These are phyloP conservation scores for Allygus modestus DNA, from an alignment of 2,888 invertebrate genomes.

Conservation along the genomic window DNA sequence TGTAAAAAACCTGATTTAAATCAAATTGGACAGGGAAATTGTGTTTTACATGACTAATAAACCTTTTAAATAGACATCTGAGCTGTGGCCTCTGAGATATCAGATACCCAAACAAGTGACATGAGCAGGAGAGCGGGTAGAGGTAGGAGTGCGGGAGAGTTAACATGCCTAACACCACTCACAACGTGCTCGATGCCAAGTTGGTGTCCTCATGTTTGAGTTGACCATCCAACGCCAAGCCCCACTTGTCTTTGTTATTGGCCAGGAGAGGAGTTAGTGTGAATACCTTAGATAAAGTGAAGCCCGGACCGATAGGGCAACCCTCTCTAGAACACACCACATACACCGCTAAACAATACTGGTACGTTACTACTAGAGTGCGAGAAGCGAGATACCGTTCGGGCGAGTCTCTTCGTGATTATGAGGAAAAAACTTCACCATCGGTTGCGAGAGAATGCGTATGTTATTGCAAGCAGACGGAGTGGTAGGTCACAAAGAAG, in stretches of 20 bases:
- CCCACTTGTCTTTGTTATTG: constrained; percentile 91
- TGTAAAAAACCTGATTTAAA: no score
- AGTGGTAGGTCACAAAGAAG: no score
- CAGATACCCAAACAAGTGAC: no score
- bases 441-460: no score
- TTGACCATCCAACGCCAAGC: constrained; percentile 90
- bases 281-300: constrained; percentile 91
- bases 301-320: constrained; percentile 89
- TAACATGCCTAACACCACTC: constrained; percentile 78
- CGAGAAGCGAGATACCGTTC: constrained; percentile 12
- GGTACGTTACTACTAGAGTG: constrained; percentile 43
- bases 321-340: constrained; percentile 74
- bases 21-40: no score
- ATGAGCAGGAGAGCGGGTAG: no score
- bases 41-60: no score
- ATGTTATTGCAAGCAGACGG: no score
- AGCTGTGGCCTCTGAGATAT: no score
- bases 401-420: not conserved
- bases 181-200: constrained; percentile 92
- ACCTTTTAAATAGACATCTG: no score
- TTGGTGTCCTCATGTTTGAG: constrained; percentile 94
- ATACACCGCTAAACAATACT: constrained; percentile 37
- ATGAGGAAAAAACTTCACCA: constrained; percentile 6
- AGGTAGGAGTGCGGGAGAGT: no score
- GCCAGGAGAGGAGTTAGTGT: constrained; percentile 86